Base-by-base conservation (phyloP, 2,888 invertebrate species). In the Ophioninae sp. region DNA sequence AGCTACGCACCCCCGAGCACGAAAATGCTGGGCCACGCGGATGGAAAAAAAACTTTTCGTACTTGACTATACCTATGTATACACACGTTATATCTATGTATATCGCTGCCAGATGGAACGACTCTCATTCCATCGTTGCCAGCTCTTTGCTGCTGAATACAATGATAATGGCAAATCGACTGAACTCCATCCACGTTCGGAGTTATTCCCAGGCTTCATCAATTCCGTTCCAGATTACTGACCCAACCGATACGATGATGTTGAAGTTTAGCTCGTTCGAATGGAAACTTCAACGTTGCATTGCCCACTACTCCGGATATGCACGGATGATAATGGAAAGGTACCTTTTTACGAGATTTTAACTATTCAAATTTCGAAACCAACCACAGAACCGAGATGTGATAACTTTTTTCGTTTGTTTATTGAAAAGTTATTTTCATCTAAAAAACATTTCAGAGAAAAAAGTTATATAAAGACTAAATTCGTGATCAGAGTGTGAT, bases 141-240 rank as follows among this genome's bases (percentile, higher is more conserved):
- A 59, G 73, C 68, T 59, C 81, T 81, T 41, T 59, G 74, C 79
- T 56, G 67, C 50, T 59, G 67, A 62, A 75, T 79, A 67, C 76
- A 77, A 84, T 84, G 84, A 39, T 79, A 84, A 82, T 82, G 75
- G 73, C 65, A 62, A 84, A 82, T 79, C 81, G 72, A 67, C 79
- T 44, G 68, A 23, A 76, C 57, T 79, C 79, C 64, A 76, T 82
- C 68, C 72, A 77, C 76, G 73, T 67, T 78, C 70, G 44, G 41
- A 77, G 77, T 74, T 81, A 81, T 77, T 76, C 80, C 68, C 78
- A 78, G 59, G 79, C 74, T 65, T 69, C 81, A 79, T 61, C 75
- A 81, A 79, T 84, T 75, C 67, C 74, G 67, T 72, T 81, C 81
- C 61, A 81, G 81, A 79, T 84, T 84, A 72, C 78, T 79, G 68